Conservation (phyloP, 2,888 invertebrate genomes). For the Periphyllus acericola region DNA sequence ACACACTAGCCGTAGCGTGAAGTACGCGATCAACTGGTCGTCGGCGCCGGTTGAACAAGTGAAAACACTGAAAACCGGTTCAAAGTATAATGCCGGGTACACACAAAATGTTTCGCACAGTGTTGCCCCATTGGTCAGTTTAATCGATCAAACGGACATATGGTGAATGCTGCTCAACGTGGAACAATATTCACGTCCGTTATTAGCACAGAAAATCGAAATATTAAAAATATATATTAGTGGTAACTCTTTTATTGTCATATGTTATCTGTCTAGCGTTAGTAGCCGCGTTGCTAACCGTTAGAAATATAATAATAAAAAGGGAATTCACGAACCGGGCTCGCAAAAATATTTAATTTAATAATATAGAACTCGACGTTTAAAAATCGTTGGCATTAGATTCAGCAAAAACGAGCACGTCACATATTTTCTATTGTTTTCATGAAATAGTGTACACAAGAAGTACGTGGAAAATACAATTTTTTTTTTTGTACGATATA, state of each 20-base stretch:
- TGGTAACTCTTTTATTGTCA: background rate
- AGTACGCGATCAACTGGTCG: constrained; percentile 25
- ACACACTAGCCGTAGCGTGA: background rate
- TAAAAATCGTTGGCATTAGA: background rate
- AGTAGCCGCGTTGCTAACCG: background rate
- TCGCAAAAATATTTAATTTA: no score
- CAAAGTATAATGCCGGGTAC: constrained; percentile 15
- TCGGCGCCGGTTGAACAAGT: background rate
- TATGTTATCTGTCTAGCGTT: background rate
- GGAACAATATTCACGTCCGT: background rate
- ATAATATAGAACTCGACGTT: no score
- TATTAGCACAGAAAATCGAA: background rate
- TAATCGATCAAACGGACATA: background rate
- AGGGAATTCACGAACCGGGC: no score
- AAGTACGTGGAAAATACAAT: no score
- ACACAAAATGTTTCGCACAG: constrained; percentile 37
- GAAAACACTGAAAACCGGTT: constrained; percentile 43
- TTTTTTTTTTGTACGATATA: background rate
- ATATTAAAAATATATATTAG: background rate
- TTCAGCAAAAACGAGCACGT: background rate
- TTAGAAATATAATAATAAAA: no score
- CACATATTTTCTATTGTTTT: background rate
- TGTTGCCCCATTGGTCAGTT: constrained; percentile 34
- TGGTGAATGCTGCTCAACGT: background rate
- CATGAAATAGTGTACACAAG: no score